These are phyloP conservation scores for Ctenopoma kingsleyae DNA, from an alignment of 2,797 vertebrate genomes.

Conservation along the genomic window DNA sequence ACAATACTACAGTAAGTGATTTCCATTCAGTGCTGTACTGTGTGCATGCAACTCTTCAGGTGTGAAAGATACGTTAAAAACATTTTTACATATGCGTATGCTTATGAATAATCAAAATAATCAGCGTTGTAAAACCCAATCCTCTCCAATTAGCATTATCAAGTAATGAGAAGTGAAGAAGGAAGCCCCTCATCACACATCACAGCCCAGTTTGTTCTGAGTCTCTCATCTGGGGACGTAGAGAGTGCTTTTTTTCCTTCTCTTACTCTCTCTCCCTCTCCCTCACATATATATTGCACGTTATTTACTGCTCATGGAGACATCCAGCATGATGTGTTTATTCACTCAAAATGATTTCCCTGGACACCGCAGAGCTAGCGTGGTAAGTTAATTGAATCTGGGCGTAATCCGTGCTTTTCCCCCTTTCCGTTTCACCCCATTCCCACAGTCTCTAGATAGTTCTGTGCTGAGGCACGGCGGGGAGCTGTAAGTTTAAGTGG, in stretches of 20 bases:
- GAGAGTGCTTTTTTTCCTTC: slow-evolving; percentile 43
- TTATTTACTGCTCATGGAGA: slow-evolving; percentile 75
- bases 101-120: slow-evolving; percentile 52
- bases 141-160: slow-evolving; percentile 65
- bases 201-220: slow-evolving; percentile 38
- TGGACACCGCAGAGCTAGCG: slow-evolving; percentile 59
- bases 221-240: slow-evolving; percentile 51
- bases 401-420: slow-evolving; percentile 74
- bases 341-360: slow-evolving; percentile 86
- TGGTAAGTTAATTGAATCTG: slow-evolving; percentile 82
- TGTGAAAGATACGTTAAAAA: background rate
- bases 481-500: slow-evolving; percentile 81
- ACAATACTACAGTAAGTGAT: background rate
- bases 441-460: slow-evolving; percentile 69
- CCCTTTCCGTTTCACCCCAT: slow-evolving; percentile 32
- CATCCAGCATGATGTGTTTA: slow-evolving; percentile 81
- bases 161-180: slow-evolving; percentile 65
- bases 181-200: slow-evolving; percentile 53
- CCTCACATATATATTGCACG: slow-evolving; percentile 37
- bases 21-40: background rate
- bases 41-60: background rate
- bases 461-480: slow-evolving; percentile 55
- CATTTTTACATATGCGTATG: background rate
- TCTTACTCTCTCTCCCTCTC: background rate
- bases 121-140: slow-evolving; percentile 14